These are phyloP conservation scores for Nettapus auritus DNA, from an alignment of 2,113 vertebrate species.

Conservation along the genomic window DNA sequence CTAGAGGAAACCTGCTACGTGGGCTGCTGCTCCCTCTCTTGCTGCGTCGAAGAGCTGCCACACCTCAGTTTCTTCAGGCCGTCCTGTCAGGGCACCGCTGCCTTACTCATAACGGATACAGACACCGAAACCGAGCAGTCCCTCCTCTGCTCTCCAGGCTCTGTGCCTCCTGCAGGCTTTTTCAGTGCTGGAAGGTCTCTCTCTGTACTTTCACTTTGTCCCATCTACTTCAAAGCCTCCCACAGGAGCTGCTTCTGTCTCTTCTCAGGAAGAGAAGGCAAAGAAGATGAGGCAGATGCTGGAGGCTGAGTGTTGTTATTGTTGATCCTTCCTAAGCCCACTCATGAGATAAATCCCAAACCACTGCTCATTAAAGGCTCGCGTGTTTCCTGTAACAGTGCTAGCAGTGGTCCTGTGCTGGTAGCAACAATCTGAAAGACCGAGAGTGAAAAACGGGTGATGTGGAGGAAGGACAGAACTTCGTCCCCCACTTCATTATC, in stretches of 20 bases:
- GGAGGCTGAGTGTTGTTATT: neutral
- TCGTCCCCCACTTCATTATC: neutral
- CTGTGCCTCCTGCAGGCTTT: neutral
- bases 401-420: accelerated
- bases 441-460: neutral
- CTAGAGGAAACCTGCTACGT: neutral
- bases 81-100: neutral
- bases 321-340: neutral
- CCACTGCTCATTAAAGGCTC: neutral
- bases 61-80: neutral
- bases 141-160: neutral
- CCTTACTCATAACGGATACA: slow-evolving; percentile 24
- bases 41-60: neutral
- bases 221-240: neutral
- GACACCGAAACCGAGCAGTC: neutral
- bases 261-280: neutral
- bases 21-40: neutral
- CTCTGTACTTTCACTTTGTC: neutral
- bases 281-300: neutral
- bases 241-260: neutral
- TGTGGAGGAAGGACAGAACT: neutral
- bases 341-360: neutral
- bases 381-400: neutral
- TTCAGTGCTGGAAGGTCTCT: neutral
- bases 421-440: neutral